Percentiles rank a stretch among this genome's conserved stretches.
phyloP scores from a whole-genome alignment of 1,140 invertebrate genomes.

The Bombus balteatus region DNA sequence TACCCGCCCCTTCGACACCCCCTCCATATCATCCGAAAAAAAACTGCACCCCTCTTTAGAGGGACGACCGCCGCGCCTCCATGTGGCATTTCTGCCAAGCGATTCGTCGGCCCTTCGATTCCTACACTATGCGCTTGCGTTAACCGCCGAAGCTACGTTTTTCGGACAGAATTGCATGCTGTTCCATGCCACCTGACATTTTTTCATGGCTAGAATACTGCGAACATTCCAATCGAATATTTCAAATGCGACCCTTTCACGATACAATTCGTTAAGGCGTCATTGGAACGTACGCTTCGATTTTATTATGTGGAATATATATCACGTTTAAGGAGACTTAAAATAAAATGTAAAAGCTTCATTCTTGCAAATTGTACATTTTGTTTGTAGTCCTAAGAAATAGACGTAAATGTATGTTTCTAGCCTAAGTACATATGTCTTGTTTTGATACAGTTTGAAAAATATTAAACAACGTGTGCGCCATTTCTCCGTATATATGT shows the following conservation, averaged over 20 bases:
- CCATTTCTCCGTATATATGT: neutral
- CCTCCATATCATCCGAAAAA: slow-evolving; percentile 28
- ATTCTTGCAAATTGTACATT: neutral
- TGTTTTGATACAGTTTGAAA: neutral
- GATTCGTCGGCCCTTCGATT: slow-evolving; percentile 36
- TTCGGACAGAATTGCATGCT: neutral
- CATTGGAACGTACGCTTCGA: neutral
- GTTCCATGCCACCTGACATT: neutral
- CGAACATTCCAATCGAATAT: neutral
- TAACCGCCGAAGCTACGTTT: neutral
- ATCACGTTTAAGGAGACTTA: neutral
- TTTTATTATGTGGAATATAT: neutral
- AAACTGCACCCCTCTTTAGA: slow-evolving; percentile 64
- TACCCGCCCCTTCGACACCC: slow-evolving; percentile 49
- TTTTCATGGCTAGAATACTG: neutral
- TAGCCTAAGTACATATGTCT: neutral
- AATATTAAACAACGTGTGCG: neutral
- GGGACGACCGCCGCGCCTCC: slow-evolving; percentile 43
- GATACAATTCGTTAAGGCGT: no score
- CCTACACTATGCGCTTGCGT: neutral
- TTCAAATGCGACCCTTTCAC: neutral
- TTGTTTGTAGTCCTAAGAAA: neutral
- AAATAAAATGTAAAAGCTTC: neutral
- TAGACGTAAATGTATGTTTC: neutral
- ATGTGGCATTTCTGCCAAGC: slow-evolving; percentile 20